A percentile compares a stretch with the other conserved stretches of the same genome.
phyloP scores from a whole-genome alignment of 35 echinoderm and acorn worm genomes.

The Apostichopus parvimensis region DNA sequence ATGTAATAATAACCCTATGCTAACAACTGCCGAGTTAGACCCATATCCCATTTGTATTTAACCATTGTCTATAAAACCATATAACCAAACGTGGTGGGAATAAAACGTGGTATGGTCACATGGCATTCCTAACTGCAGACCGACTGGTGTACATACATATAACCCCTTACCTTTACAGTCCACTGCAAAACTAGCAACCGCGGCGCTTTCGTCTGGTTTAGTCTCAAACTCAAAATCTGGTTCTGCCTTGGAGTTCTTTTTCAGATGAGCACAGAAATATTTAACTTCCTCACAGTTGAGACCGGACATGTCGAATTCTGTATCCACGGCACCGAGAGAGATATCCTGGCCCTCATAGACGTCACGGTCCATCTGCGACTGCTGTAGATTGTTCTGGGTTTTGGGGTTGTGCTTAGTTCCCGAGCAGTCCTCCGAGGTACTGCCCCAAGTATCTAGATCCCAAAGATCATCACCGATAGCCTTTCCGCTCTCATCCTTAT shows the following conservation, averaged over 20 bases:
- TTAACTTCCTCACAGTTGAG: constrained; percentile 74
- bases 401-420: constrained; percentile 57
- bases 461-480: constrained; percentile 76
- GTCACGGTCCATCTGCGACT: constrained; percentile 55
- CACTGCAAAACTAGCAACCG: constrained; percentile 57
- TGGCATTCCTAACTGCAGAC: too few relatives aligned
- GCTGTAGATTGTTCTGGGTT: constrained; percentile 60
- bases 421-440: constrained; percentile 64
- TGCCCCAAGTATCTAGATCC: constrained; percentile 74
- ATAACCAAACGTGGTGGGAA: too few relatives aligned
- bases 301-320: constrained; percentile 84
- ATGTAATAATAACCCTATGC: too few relatives aligned
- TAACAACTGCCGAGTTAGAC: too few relatives aligned
- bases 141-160: background rate
- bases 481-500: constrained; percentile 69
- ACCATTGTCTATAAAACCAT: too few relatives aligned
- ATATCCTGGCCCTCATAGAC: constrained; percentile 78
- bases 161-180: constrained; percentile 68
- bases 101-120: too few relatives aligned
- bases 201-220: constrained; percentile 59
- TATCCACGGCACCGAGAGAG: constrained; percentile 70
- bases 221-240: constrained; percentile 76
- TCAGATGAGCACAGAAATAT: constrained; percentile 88
- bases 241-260: constrained; percentile 63
- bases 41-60: too few relatives aligned